Percentiles rank a stretch among this genome's conserved stretches.
These are phyloP conservation scores for Myioborus miniatus DNA, from an alignment of 2,797 vertebrate species.

Conservation along the genomic window DNA sequence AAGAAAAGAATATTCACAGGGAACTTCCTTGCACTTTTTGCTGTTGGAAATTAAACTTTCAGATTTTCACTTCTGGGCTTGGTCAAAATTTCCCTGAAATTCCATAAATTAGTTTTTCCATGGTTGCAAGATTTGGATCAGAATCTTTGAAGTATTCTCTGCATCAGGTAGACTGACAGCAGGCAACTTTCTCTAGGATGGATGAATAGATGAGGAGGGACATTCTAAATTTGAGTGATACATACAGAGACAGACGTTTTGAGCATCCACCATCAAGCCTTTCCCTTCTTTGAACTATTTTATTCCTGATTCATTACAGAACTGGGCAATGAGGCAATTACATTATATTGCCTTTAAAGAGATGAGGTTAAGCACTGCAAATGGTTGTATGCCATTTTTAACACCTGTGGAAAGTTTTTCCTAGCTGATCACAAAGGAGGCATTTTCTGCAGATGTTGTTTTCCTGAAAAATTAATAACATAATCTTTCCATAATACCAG, in stretches of 20 bases:
- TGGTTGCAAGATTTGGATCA: background rate
- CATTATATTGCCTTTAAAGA: background rate
- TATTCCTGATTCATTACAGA: background rate
- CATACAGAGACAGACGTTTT: background rate
- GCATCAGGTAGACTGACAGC: background rate
- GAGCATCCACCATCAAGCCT: background rate
- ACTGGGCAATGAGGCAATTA: background rate
- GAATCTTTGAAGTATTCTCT: background rate
- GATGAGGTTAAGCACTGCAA: background rate
- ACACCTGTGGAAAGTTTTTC: slow-evolving; percentile 21
- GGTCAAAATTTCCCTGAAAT: background rate
- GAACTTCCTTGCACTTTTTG: background rate
- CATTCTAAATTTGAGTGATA: background rate
- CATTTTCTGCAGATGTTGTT: slow-evolving; percentile 29
- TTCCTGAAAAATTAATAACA: slow-evolving; percentile 19
- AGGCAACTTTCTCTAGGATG: background rate
- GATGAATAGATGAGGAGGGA: background rate
- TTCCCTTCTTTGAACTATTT: background rate
- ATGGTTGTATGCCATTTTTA: background rate
- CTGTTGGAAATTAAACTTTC: background rate
- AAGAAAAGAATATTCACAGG: background rate
- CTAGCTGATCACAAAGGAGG: slow-evolving; percentile 3
- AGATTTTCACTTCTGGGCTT: background rate
- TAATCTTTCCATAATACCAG: slow-evolving; percentile 1
- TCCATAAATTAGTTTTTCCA: background rate